Base-by-base conservation (phyloP, 2,797 vertebrate genomes). In the Falco naumanni region DNA sequence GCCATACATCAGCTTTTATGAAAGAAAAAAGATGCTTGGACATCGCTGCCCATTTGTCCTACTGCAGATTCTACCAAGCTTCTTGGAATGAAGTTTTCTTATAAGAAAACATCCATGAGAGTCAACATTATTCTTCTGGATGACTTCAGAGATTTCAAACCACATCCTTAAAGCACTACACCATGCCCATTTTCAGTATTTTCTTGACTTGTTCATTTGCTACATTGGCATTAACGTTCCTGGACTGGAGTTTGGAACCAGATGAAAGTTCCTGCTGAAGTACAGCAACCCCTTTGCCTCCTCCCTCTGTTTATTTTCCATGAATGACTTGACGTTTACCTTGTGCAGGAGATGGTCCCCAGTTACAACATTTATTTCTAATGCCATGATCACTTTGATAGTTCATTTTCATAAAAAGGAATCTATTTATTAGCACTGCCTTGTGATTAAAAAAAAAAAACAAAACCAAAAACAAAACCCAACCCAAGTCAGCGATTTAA, bases 221-320 rank as follows among this genome's bases (percentile, higher is more conserved):
- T 50, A 28, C 16, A 65, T 57, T 64, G 84, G 47, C 51, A 84
- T 59, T 24, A 53, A 26, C 8, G 3, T 37, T 60, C 54, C 39
- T 48, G 41, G 39, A 26, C 76, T n/a, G 47, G 71, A 65, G 21
- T 54, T 33, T 65, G 48, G 63, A 79, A 68, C 24, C 21, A 41
- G 18, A 39, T 24, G n/a, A 37, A 72, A 53, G 53, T 95, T 80
- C 50, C n/a, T 54, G 59, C 69, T 63, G 31, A 60, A 74, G 63
- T 33, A 65, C n/a, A 26, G 17, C 28, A 76, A 84, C 29, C n/a
- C 20, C 39, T 87, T 78, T 37, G 26, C 34, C 51, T 59, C 26
- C 45, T 68, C 51, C 66, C 66, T 59, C 39, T 86, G 63, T 89
- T 94, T 84, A 54, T 84, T 95, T 95, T 68, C 63, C 82, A 48